These are phyloP conservation scores for human DNA, from an alignment of 2,113 vertebrate genomes.

Conservation along the genomic window DNA sequence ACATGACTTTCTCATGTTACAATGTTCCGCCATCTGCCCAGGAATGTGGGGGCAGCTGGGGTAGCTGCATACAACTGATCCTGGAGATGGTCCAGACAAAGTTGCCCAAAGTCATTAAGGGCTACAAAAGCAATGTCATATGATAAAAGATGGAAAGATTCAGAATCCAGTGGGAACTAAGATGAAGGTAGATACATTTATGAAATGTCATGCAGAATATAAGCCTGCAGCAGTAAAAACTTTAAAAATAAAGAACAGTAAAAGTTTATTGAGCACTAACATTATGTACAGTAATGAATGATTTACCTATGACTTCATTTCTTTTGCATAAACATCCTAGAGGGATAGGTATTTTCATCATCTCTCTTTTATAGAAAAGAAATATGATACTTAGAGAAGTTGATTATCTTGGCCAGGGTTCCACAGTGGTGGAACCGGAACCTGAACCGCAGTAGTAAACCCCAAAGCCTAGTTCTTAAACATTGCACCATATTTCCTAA, in stretches of 20 bases:
- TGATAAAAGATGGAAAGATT: neutral
- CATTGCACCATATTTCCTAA: neutral
- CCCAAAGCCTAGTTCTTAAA: neutral
- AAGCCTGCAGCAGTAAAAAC: neutral
- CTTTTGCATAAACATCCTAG: neutral
- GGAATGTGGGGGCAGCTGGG: neutral
- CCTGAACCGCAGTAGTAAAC: neutral
- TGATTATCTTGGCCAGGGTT: neutral
- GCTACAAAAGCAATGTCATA: neutral
- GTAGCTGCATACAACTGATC: neutral
- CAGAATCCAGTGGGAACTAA: neutral
- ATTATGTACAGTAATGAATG: neutral
- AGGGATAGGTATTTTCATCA: neutral
- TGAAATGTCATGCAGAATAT: neutral
- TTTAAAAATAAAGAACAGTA: neutral
- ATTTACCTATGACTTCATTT: neutral
- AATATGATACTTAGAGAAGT: neutral
- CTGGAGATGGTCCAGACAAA: neutral
- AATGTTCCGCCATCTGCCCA: neutral
- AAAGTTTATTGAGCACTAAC: neutral
- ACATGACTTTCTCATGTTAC: neutral
- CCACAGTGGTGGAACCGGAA: neutral
- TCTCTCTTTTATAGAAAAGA: neutral
- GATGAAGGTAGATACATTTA: neutral
- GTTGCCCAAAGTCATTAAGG: neutral